These are phyloP conservation scores for Oncorhynchus nerka DNA, from an alignment of 2,113 vertebrate species.

Conservation along the genomic window DNA sequence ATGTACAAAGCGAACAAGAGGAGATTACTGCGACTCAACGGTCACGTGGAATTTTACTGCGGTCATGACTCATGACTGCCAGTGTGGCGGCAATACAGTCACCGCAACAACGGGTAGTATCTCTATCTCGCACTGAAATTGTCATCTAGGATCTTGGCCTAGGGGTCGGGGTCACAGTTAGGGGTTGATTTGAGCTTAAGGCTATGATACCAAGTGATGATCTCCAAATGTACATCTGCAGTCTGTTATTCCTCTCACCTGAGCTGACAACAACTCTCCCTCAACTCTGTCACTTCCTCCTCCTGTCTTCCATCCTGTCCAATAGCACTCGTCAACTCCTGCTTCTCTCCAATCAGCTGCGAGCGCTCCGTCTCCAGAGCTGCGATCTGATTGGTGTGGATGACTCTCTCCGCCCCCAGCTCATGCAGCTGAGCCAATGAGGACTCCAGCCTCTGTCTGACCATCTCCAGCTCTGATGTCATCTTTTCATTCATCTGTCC, in stretches of 20 bases:
- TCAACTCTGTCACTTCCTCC: slow-evolving; percentile 38
- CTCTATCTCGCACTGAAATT: no score
- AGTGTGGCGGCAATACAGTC: no score
- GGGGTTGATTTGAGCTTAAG: no score
- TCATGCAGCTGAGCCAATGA: slow-evolving; percentile 57
- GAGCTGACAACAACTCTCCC: slow-evolving; percentile 52
- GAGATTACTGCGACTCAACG: no score
- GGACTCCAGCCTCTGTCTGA: slow-evolving; percentile 38
- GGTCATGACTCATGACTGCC: no score
- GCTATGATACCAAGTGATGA: no score
- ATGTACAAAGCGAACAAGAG: no score
- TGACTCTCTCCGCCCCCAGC: slow-evolving; percentile 52
- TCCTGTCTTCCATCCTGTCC: slow-evolving; percentile 22
- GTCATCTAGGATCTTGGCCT: no score
- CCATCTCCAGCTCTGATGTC: slow-evolving; percentile 55
- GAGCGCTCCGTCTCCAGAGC: slow-evolving; percentile 56
- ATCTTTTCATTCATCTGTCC: slow-evolving; percentile 66
- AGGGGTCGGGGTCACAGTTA: no score
- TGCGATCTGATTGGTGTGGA: slow-evolving; percentile 34
- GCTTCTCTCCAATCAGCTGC: slow-evolving; percentile 64
- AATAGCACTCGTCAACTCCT: slow-evolving; percentile 36
- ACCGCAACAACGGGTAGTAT: no score
- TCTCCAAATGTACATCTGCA: background rate
- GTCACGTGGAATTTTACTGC: no score
- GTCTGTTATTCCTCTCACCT: slow-evolving; percentile 56